Conservation (phyloP, 2,888 invertebrate species). For the Parapristionchus giblindavisi region DNA sequence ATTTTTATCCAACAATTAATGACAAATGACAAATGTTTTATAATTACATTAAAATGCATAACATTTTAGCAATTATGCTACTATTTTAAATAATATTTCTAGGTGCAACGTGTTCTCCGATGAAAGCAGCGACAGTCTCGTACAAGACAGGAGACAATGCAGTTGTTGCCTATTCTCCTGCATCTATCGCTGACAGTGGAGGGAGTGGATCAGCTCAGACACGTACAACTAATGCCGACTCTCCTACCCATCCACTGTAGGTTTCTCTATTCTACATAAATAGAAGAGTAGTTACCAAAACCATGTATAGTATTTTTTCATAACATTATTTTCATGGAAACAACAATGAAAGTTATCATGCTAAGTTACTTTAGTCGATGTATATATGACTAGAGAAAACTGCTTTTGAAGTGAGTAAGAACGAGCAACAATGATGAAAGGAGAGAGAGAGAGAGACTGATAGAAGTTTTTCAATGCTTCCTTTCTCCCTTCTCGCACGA, state of each 20-base stretch:
- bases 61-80: background rate
- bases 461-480: too few relatives aligned
- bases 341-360: too few relatives aligned
- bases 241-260: conserved; percentile 50
- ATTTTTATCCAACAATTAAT: too few relatives aligned
- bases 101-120: conserved; percentile 22
- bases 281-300: conserved; percentile 4
- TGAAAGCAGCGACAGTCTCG: conserved; percentile 13
- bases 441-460: too few relatives aligned
- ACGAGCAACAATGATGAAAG: too few relatives aligned
- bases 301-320: too few relatives aligned
- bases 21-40: conserved; percentile 3
- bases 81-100: background rate
- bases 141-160: conserved; percentile 12
- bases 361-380: too few relatives aligned
- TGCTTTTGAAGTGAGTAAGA: too few relatives aligned
- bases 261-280: conserved; percentile 21
- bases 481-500: too few relatives aligned
- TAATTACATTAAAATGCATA: background rate
- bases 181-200: conserved; percentile 29
- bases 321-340: too few relatives aligned
- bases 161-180: conserved; percentile 33
- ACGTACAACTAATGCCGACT: conserved; percentile 45
- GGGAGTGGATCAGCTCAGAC: conserved; percentile 35
- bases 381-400: too few relatives aligned